phyloP scores from a whole-genome alignment of 2,888 invertebrate species.

The Cryptocheilus praepositus region DNA sequence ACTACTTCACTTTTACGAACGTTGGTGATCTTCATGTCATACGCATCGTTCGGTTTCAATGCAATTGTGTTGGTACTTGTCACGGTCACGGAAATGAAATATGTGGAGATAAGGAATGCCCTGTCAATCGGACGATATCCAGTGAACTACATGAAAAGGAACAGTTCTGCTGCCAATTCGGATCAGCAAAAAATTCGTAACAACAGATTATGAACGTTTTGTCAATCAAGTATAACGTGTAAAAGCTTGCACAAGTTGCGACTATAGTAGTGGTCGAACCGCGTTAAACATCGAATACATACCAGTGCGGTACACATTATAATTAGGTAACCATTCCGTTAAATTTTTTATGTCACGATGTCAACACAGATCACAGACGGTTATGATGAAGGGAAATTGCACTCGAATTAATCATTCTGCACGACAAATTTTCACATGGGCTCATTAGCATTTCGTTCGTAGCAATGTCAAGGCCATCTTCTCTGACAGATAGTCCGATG shows the following conservation, averaged over 20 bases:
- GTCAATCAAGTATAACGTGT: not conserved
- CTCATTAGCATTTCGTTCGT: too few relatives aligned
- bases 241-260: not conserved
- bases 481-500: not conserved
- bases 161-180: conserved; percentile 42
- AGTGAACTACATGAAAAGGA: not conserved
- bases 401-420: too few relatives aligned
- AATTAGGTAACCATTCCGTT: too few relatives aligned
- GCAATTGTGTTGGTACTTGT: conserved; percentile 54
- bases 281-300: not conserved
- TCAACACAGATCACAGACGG: not conserved
- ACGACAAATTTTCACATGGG: too few relatives aligned
- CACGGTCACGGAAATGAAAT: conserved; percentile 27
- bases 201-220: not conserved
- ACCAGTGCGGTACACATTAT: too few relatives aligned
- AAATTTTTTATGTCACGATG: too few relatives aligned
- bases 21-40: conserved; percentile 62
- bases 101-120: conserved; percentile 38
- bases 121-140: conserved; percentile 30
- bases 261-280: not conserved
- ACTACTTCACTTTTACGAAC: conserved; percentile 53
- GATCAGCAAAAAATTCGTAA: conserved; percentile 18
- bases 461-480: too few relatives aligned
- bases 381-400: not conserved
- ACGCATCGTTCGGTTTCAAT: conserved; percentile 56